Evolutionary conservation across 92 coral and sea anemone species (phyloP).

Genomic region (Actinernus sp.): DNA sequence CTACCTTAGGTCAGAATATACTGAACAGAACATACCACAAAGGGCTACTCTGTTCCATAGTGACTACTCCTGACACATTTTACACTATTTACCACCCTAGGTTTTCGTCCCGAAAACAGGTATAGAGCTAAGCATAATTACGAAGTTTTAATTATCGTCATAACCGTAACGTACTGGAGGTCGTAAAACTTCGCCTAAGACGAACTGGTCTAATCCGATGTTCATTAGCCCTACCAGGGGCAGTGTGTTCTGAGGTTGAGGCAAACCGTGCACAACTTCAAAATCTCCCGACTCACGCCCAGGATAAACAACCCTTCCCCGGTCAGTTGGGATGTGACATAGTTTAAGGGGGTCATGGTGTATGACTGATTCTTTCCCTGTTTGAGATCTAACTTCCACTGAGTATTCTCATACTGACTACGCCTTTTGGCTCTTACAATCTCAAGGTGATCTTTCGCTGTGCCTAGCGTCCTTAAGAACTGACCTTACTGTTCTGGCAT

Average conservation of each 20-base stretch:
- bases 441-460: slow-evolving; percentile 26
- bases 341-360: slow-evolving; percentile 58
- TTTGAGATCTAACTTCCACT: slow-evolving; percentile 13
- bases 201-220: slow-evolving; percentile 34
- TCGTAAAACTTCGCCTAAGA: slow-evolving; percentile 43
- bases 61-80: too few relatives aligned
- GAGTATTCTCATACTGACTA: background rate
- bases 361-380: slow-evolving; percentile 27
- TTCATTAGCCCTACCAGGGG: slow-evolving; percentile 36
- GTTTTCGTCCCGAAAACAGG: too few relatives aligned
- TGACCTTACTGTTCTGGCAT: slow-evolving; percentile 1
- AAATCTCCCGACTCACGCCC: slow-evolving; percentile 33
- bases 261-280: slow-evolving; percentile 30
- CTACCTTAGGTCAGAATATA: too few relatives aligned
- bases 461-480: slow-evolving; percentile 17
- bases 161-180: slow-evolving; percentile 56
- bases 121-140: too few relatives aligned
- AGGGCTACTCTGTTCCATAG: too few relatives aligned
- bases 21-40: too few relatives aligned
- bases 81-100: too few relatives aligned
- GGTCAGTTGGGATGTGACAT: slow-evolving; percentile 21
- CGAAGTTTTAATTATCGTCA: too few relatives aligned
- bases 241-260: slow-evolving; percentile 11
- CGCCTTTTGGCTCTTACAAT: background rate
- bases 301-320: slow-evolving; percentile 52